Conservation (phyloP, 92 coral and sea anemone species). For the Epizoanthus stellaris region DNA sequence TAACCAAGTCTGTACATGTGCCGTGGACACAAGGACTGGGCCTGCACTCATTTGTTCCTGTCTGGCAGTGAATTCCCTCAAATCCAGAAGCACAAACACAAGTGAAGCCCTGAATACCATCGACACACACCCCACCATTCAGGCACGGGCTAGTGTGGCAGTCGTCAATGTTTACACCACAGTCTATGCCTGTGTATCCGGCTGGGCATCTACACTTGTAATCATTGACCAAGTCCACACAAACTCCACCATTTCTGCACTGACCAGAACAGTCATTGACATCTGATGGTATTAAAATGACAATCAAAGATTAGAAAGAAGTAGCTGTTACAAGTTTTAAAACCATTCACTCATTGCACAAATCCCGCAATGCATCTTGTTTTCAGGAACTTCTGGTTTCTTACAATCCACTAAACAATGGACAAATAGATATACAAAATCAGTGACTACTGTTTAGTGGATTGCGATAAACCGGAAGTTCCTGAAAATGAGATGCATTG, state of each 20-base stretch:
- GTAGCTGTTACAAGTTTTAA: background rate
- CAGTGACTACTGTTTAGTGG: no score
- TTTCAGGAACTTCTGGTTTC: no score
- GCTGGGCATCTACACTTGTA: slow-evolving; percentile 74
- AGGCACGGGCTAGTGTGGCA: slow-evolving; percentile 79
- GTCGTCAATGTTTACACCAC: slow-evolving; percentile 72
- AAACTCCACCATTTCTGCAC: slow-evolving; percentile 84
- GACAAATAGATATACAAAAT: no score
- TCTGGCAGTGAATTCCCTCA: slow-evolving; percentile 77
- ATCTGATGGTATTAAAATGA: slow-evolving; percentile 53
- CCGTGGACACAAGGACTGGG: slow-evolving; percentile 91
- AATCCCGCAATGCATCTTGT: no score
- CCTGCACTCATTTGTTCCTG: slow-evolving; percentile 72
- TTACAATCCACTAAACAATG: no score
- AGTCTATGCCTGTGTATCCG: slow-evolving; percentile 79
- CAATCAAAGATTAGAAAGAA: background rate
- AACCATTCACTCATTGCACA: no score
- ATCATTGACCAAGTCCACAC: slow-evolving; percentile 79
- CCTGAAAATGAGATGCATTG: no score
- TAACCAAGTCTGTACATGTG: slow-evolving; percentile 73
- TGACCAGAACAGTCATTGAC: slow-evolving; percentile 93
- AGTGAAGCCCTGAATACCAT: slow-evolving; percentile 68
- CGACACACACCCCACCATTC: slow-evolving; percentile 88
- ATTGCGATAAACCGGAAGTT: no score
- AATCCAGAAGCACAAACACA: slow-evolving; percentile 91